Evolutionary conservation across 2,113 vertebrate genomes (phyloP).

Genomic region (Lepus europaeus): DNA sequence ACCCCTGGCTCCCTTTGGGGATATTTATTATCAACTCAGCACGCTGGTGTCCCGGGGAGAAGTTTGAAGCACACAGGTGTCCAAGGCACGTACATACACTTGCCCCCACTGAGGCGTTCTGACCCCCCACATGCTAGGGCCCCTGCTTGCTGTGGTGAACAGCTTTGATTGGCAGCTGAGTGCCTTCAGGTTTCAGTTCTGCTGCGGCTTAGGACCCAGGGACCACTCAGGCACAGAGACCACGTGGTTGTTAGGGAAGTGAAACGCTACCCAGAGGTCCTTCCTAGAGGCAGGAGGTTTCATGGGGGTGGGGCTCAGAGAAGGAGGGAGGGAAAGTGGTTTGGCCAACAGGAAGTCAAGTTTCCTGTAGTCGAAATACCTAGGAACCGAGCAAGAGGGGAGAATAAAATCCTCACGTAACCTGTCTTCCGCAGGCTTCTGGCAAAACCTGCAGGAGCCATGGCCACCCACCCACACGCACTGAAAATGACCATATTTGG

Average conservation of each 20-base stretch:
- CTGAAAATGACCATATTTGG: neutral
- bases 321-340: conserved; percentile 46
- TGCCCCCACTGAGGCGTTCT: neutral
- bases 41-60: neutral
- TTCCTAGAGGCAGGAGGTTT: neutral
- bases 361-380: conserved; percentile 36
- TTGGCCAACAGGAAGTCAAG: conserved; percentile 19
- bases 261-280: neutral
- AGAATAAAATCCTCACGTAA: neutral
- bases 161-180: neutral
- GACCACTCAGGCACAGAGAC: neutral
- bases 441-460: conserved; percentile 22
- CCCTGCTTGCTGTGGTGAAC: neutral
- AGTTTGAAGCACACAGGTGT: neutral
- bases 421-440: neutral
- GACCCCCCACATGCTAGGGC: neutral
- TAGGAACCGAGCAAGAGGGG: neutral
- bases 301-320: neutral
- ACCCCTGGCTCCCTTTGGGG: neutral
- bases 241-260: neutral
- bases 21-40: neutral
- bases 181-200: conserved; percentile 47
- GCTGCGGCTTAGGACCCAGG: neutral
- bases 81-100: neutral
- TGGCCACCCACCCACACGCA: conserved; percentile 5